These are phyloP conservation scores for Cerastoderma edule DNA, from an alignment of 2,888 invertebrate genomes.

Conservation along the genomic window DNA sequence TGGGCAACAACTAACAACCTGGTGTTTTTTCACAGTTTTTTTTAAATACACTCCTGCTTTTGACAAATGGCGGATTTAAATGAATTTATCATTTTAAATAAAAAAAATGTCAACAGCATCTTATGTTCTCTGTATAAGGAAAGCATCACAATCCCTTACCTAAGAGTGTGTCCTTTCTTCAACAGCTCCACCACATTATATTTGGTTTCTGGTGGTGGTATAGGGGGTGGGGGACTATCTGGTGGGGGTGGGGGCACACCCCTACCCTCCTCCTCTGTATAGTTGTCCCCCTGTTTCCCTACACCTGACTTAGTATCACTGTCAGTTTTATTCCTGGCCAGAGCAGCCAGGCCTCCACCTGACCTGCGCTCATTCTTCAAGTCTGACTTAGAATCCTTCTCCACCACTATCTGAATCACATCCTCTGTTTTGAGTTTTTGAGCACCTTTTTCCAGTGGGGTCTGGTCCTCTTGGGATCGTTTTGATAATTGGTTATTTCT, in stretches of 20 bases:
- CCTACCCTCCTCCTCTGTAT: conserved; percentile 13
- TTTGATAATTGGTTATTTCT: conserved; percentile 46
- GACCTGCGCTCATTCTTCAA: conserved; percentile 26
- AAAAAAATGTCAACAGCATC: no score
- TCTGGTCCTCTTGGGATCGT: conserved; percentile 17
- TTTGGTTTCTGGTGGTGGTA: conserved; percentile 67
- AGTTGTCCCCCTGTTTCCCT: background rate
- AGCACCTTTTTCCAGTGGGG: conserved; percentile 31
- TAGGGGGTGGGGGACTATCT: conserved; percentile 52
- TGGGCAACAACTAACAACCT: no score
- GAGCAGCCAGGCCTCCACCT: conserved; percentile 40
- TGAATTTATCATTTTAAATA: no score
- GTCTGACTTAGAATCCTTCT: conserved; percentile 50
- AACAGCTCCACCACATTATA: conserved; percentile 80
- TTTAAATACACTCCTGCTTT: no score
- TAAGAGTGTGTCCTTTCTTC: conserved; percentile 78
- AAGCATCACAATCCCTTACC: no score
- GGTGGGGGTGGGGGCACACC: conserved; percentile 26
- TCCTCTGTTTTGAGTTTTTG: conserved; percentile 40
- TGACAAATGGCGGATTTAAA: no score
- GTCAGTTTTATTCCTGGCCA: conserved; percentile 38
- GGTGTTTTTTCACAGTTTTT: no score
- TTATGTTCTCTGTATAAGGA: no score
- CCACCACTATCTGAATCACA: conserved; percentile 59
- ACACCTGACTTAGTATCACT: conserved; percentile 23